These are phyloP conservation scores for Sinocyclocheilus rhinocerous DNA, from an alignment of 2,113 vertebrate species.

Conservation along the genomic window DNA sequence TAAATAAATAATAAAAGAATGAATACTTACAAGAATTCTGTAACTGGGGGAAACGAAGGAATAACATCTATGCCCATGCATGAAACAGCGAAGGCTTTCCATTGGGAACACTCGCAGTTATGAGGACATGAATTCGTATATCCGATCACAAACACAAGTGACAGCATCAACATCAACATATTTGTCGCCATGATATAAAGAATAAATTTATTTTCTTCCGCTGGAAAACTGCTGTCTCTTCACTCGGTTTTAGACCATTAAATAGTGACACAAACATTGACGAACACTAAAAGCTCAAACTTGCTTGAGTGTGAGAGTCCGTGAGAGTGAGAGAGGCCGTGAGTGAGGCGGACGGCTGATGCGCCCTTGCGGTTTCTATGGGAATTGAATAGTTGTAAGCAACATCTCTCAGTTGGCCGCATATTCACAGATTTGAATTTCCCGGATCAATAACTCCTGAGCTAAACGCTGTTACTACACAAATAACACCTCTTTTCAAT, in stretches of 20 bases:
- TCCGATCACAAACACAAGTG: constrained; percentile 40
- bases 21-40: constrained; percentile 88
- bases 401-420: neutral
- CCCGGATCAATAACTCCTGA: no score
- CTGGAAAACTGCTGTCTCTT: neutral
- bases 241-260: no score
- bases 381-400: neutral
- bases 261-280: neutral
- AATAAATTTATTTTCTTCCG: constrained; percentile 17
- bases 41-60: constrained; percentile 83
- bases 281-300: neutral
- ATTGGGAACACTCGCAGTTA: constrained; percentile 84
- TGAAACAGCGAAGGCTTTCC: constrained; percentile 82
- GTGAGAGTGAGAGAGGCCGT: neutral
- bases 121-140: constrained; percentile 70
- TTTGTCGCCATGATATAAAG: constrained; percentile 55
- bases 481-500: no score
- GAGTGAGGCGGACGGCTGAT: neutral
- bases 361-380: constrained; percentile 36
- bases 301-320: neutral
- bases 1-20: neutral
- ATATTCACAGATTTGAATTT: no score
- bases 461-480: no score
- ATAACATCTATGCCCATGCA: constrained; percentile 83
- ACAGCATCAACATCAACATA: constrained; percentile 63